These are phyloP conservation scores for Loripinus fragilis DNA, from an alignment of 2,888 invertebrate genomes.

Conservation along the genomic window DNA sequence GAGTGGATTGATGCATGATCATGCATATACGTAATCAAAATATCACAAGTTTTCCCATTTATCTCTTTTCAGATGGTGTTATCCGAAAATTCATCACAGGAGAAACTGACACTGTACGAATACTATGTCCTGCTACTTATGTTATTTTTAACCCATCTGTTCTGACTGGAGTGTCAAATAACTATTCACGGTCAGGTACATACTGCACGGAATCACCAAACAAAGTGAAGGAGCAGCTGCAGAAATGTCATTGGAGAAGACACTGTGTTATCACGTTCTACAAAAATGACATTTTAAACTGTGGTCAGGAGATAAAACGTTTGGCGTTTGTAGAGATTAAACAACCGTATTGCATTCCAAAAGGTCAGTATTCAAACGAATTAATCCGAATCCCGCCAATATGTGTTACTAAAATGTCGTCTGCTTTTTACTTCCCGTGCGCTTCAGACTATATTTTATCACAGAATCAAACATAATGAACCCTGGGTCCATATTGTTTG, in stretches of 20 bases:
- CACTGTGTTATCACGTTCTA: constrained; percentile 29
- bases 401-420: no score
- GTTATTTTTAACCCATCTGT: constrained; percentile 41
- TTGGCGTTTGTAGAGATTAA: constrained; percentile 28
- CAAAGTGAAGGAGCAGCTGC: constrained; percentile 23
- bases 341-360: constrained; percentile 47
- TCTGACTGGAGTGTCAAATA: constrained; percentile 11
- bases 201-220: constrained; percentile 36
- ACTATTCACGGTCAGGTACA: constrained; percentile 9
- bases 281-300: constrained; percentile 18
- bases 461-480: no score
- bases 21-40: no score
- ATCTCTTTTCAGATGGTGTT: background rate
- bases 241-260: constrained; percentile 41
- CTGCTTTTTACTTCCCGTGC: no score
- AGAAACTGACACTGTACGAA: constrained; percentile 29
- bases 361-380: constrained; percentile 26
- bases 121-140: constrained; percentile 39
- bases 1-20: no score
- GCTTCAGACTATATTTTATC: no score
- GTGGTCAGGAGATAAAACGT: background rate
- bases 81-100: constrained; percentile 24
- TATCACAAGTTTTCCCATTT: no score
- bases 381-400: no score
- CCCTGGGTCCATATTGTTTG: no score